Base-by-base conservation (phyloP, 2,888 invertebrate genomes). In the Trypoxylon attenuatum region DNA sequence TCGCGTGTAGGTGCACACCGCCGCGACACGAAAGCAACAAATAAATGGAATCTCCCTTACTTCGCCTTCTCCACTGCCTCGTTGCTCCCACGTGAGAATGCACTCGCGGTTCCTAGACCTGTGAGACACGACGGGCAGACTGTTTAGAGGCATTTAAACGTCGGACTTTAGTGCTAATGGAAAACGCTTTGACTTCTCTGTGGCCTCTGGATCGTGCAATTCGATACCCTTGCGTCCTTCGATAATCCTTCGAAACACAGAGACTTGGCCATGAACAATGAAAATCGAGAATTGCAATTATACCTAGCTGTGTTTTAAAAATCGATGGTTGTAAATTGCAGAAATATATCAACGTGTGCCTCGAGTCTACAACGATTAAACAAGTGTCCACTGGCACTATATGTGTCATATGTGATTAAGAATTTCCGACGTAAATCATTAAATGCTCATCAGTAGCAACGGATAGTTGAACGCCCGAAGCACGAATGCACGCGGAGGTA, bases 91-190 rank as follows among this genome's bases (percentile, higher is more conserved):
- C 43, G 49, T 41, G 46, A 53, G 61, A 66, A 68, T 56, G 27
- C 29, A 49, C 25, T 29, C 15, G 27, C n/a, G 10, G 56, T 66
- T 61, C 66, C 23, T 56, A 52, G 67, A 68, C 63, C 39, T 8
- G 33, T 18, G n/a, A 42, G 56, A 41, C 52, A 16, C 42, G 49
- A 43, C 57, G 38, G 56, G 52, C 42, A 27, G 52, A 33, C 51
- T 50, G 15, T 16, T 49, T 8, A 52, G 22, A 33, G 43, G 23
- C 60, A 65, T 65, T 65, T n/a, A 68, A 68, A 65, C 19, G 52
- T 15, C 22, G 27, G 16, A 25, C 51, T 65, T 68, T 68, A 65
- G 60, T 51, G 58, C 66, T 58, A 66, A 64, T 66, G 64, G 58
- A 51, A 46, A 53, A n/a, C 58, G n/a, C 23, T 54, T 45, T 6